These are phyloP conservation scores for Sebastes nivosus DNA, from an alignment of 2,797 vertebrate species.

Conservation along the genomic window DNA sequence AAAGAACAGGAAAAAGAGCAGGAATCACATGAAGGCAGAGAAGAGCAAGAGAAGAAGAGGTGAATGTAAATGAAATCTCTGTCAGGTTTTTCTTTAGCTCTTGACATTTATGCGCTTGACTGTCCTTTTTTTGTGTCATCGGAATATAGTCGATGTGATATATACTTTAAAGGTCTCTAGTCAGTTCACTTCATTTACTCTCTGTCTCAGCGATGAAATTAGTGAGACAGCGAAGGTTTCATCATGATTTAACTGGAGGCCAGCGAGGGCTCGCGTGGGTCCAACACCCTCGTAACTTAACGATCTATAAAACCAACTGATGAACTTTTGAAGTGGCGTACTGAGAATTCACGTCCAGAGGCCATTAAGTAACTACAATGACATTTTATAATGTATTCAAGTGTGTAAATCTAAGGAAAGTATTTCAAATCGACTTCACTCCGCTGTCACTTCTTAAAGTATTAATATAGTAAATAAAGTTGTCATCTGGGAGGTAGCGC, in stretches of 20 bases:
- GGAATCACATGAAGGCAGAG: no score
- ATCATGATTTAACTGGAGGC: conserved; percentile 38
- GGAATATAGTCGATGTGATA: conserved; percentile 9
- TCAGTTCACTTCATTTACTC: conserved; percentile 34
- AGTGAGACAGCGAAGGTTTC: conserved; percentile 27
- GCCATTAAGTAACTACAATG: not conserved
- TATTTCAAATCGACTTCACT: not conserved
- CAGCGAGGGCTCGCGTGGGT: not conserved
- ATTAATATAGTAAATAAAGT: not conserved
- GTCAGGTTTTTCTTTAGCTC: conserved; percentile 14
- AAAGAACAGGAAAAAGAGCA: not conserved
- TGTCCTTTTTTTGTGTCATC: conserved; percentile 8
- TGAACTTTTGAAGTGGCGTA: conserved; percentile 35
- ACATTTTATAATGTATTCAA: conserved; percentile 3
- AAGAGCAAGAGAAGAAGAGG: not conserved
- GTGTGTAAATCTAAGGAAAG: not conserved
- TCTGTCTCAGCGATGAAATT: conserved; percentile 29
- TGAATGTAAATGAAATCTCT: conserved; percentile 10
- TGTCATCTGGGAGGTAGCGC: not conserved
- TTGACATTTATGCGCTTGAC: conserved; percentile 23
- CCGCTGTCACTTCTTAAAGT: not conserved
- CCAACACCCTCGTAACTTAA: conserved; percentile 21
- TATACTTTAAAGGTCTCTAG: conserved; percentile 44
- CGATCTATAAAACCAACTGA: conserved; percentile 44
- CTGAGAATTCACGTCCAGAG: not conserved